A percentile compares a stretch with the other conserved stretches of the same genome.
phyloP scores from a whole-genome alignment of 2,888 invertebrate genomes.

The Aleiodes alternator region DNA sequence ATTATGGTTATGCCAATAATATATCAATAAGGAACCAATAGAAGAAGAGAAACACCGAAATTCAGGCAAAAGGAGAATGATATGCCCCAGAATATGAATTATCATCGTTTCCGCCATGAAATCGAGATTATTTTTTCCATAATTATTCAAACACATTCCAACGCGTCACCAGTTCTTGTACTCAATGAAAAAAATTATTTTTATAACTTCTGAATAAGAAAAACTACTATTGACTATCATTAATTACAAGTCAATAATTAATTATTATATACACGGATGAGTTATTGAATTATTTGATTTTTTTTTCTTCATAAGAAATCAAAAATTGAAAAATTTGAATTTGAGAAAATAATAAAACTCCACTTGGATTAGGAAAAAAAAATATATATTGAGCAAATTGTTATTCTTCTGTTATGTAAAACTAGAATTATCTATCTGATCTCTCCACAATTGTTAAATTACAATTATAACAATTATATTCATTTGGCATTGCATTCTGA shows the following conservation, averaged over 20 bases:
- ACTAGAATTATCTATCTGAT: background rate
- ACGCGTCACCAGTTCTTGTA: background rate
- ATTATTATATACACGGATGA: conserved; percentile 1
- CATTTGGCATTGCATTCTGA: conserved; percentile 67
- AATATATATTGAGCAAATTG: conserved; percentile 15
- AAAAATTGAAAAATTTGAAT: too few relatives aligned
- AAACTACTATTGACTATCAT: too few relatives aligned
- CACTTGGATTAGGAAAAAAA: conserved; percentile 8
- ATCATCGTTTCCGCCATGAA: background rate
- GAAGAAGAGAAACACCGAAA: too few relatives aligned
- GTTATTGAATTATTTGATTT: background rate
- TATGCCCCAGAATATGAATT: background rate
- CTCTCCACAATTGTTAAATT: conserved; percentile 9
- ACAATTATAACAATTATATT: conserved; percentile 48
- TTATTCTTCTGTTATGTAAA: background rate
- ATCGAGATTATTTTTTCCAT: background rate
- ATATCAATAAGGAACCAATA: background rate
- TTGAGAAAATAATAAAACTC: background rate
- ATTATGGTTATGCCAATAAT: background rate
- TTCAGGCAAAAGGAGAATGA: too few relatives aligned
- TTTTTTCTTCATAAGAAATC: background rate
- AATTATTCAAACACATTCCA: background rate
- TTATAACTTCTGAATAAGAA: background rate
- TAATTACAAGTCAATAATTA: background rate
- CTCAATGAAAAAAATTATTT: background rate